Evolutionary conservation across 1,140 invertebrate genomes (phyloP).

Genomic region (Panonychus citri): DNA sequence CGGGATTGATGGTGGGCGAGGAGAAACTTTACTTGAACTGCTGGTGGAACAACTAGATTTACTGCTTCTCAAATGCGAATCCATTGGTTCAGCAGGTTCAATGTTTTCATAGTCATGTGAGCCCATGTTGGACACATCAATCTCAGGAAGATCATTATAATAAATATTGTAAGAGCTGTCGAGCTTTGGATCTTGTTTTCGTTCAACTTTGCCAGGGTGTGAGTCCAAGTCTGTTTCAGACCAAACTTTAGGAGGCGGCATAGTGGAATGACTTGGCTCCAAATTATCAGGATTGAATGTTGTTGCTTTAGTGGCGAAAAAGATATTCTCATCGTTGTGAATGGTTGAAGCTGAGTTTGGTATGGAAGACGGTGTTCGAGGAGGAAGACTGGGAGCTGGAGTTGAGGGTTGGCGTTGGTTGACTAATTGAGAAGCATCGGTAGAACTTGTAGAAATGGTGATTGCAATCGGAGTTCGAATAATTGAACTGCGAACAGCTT

Average conservation of each 20-base stretch:
- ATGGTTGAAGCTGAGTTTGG: not conserved
- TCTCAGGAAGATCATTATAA: not conserved
- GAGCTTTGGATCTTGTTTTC: not conserved
- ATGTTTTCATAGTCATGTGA: not conserved
- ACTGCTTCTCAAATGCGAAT: not conserved
- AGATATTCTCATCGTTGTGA: not conserved
- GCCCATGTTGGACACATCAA: not conserved
- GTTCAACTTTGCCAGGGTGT: not conserved
- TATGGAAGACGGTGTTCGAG: not conserved
- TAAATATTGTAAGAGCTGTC: not conserved
- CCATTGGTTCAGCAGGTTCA: not conserved
- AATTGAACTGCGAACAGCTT: not conserved
- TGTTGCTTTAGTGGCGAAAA: not conserved
- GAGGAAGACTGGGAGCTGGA: not conserved
- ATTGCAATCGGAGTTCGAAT: constrained; percentile 1
- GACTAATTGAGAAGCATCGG: not conserved
- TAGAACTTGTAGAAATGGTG: not conserved
- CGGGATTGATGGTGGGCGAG: constrained; percentile 1
- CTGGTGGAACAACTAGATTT: not conserved
- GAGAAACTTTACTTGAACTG: not conserved
- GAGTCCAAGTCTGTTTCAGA: constrained; percentile 4
- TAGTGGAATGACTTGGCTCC: not conserved
- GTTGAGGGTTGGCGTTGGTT: not conserved
- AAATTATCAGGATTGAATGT: not conserved
- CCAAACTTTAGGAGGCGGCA: constrained; percentile 2